These are phyloP conservation scores for Urophycis tenuis DNA, from an alignment of 2,797 vertebrate species.

Conservation along the genomic window DNA sequence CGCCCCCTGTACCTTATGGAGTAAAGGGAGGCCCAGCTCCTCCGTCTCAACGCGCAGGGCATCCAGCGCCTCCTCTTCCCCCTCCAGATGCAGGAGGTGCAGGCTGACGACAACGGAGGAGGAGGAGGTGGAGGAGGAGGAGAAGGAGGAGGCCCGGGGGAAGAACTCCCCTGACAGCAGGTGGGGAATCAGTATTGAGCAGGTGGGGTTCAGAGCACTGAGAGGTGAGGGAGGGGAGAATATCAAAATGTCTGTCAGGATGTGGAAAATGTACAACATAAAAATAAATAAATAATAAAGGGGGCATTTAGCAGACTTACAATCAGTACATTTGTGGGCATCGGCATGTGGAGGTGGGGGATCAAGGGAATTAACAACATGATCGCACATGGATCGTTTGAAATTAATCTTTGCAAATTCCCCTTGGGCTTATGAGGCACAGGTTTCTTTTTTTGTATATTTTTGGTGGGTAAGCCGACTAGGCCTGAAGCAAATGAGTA, in stretches of 20 bases:
- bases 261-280: neutral
- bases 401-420: too few species aligned
- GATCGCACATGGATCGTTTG: too few species aligned
- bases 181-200: conserved; percentile 74
- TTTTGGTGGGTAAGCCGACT: too few species aligned
- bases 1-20: conserved; percentile 64
- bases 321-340: too few species aligned
- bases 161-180: conserved; percentile 76
- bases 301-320: too few species aligned
- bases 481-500: too few species aligned
- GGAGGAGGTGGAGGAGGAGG: too few species aligned
- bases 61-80: conserved; percentile 52
- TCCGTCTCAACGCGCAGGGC: conserved; percentile 65
- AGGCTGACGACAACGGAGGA: conserved; percentile 64
- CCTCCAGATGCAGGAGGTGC: conserved; percentile 72
- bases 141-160: conserved; percentile 44
- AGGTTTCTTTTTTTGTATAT: too few species aligned
- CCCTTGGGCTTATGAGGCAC: too few species aligned
- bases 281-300: too few species aligned
- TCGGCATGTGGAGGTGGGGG: too few species aligned
- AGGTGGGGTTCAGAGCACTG: conserved; percentile 74
- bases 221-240: neutral
- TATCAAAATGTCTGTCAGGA: neutral
- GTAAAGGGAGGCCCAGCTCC: conserved; percentile 70
- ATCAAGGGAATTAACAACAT: too few species aligned